Percentiles rank a stretch among this genome's conserved stretches.
Conservation (phyloP, 1,140 invertebrate genomes). For the Triops longicaudatus region DNA sequence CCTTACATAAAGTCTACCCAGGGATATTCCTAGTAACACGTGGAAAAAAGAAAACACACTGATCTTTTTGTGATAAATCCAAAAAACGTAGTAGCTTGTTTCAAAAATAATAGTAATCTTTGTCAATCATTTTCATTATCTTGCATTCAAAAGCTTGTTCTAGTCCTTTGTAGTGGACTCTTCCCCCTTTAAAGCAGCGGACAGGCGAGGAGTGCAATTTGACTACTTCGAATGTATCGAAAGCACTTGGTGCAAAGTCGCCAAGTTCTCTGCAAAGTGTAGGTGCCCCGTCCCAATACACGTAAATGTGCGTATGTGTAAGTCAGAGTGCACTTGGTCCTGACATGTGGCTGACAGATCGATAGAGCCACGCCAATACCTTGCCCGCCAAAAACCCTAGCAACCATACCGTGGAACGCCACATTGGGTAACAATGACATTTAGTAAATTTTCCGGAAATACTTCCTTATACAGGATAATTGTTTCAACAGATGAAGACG, state of each 20-base stretch:
- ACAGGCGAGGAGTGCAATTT: too few relatives aligned
- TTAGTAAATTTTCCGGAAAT: neutral
- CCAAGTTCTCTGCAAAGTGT: neutral
- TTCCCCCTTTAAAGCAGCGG: too few relatives aligned
- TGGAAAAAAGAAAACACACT: neutral
- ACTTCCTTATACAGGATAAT: too few relatives aligned
- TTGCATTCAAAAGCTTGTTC: too few relatives aligned
- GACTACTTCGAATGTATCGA: neutral
- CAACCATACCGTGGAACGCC: neutral
- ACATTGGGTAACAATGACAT: neutral
- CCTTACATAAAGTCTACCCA: too few relatives aligned
- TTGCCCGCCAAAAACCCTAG: constrained; percentile 10
- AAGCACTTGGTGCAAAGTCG: neutral
- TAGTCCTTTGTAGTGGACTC: too few relatives aligned
- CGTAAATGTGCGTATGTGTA: constrained; percentile 12
- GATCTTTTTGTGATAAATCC: constrained; percentile 4
- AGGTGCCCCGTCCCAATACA: neutral
- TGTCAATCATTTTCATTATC: neutral
- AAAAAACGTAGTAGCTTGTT: too few relatives aligned
- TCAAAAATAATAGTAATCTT: too few relatives aligned
- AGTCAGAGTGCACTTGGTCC: constrained; percentile 4
- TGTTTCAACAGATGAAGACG: too few relatives aligned
- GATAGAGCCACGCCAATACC: constrained; percentile 5
- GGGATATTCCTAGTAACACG: too few relatives aligned
- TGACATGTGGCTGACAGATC: constrained; percentile 11